phyloP scores from a whole-genome alignment of 2,888 invertebrate species.

The Bembecia ichneumoniformis region DNA sequence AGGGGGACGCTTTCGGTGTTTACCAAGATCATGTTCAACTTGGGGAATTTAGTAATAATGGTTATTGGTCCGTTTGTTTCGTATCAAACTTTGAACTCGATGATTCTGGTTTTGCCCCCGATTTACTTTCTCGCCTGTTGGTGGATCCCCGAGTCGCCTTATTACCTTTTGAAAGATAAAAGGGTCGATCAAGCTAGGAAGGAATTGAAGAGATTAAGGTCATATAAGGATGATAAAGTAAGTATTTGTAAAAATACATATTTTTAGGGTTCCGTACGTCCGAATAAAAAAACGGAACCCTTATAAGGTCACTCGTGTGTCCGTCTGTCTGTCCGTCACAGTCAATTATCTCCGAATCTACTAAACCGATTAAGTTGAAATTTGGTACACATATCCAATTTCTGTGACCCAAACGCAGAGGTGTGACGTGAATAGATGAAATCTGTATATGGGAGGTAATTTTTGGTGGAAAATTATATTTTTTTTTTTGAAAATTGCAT shows the following conservation, averaged over 20 bases:
- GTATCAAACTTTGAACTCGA: constrained; percentile 45
- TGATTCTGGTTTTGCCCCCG: constrained; percentile 50
- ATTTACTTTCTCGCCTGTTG: constrained; percentile 56
- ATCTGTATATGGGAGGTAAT: too few species aligned
- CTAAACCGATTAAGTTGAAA: too few species aligned
- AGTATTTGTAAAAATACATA: constrained; percentile 9
- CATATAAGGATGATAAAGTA: constrained; percentile 36
- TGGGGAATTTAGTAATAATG: constrained; percentile 51
- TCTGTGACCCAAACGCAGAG: too few species aligned
- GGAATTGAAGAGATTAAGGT: constrained; percentile 46
- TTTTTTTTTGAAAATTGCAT: too few species aligned
- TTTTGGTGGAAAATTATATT: too few species aligned
- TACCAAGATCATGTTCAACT: constrained; percentile 39
- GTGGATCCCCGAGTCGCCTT: constrained; percentile 75
- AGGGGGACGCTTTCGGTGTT: constrained; percentile 40
- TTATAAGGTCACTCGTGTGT: too few species aligned
- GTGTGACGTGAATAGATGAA: too few species aligned
- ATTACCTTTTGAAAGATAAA: constrained; percentile 67
- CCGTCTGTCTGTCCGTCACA: too few species aligned
- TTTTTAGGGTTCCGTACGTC: too few species aligned
- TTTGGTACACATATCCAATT: too few species aligned
- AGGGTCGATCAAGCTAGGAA: constrained; percentile 50
- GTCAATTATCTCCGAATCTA: too few species aligned
- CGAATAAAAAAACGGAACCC: too few species aligned
- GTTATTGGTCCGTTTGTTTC: constrained; percentile 46